Evolutionary conservation across 2,888 invertebrate genomes (phyloP).

Genomic region (Argyra leucocephala): DNA sequence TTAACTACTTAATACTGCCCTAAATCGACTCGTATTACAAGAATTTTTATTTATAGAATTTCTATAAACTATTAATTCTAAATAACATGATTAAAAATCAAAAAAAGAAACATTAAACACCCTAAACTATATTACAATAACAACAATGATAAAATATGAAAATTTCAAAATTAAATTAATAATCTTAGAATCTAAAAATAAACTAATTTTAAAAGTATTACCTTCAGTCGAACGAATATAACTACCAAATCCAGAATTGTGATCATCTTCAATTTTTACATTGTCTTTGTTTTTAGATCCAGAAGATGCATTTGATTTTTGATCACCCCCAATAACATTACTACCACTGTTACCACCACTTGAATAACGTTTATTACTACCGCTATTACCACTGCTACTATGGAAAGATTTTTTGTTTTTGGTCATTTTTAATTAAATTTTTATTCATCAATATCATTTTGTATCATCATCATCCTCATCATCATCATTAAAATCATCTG

Average conservation of each 20-base stretch:
- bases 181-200: too few relatives aligned
- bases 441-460: background rate
- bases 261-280: slow-evolving; percentile 32
- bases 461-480: background rate
- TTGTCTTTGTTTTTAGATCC: slow-evolving; percentile 24
- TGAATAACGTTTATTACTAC: background rate
- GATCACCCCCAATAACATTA: too few relatives aligned
- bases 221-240: slow-evolving; percentile 41
- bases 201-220: too few relatives aligned
- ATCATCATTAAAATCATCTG: background rate
- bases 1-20: too few relatives aligned
- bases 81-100: too few relatives aligned
- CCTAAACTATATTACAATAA: too few relatives aligned
- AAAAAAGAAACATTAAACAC: too few relatives aligned
- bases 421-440: slow-evolving; percentile 10
- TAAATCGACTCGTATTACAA: too few relatives aligned
- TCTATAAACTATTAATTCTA: too few relatives aligned
- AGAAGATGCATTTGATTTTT: background rate
- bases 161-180: too few relatives aligned
- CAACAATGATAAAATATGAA: too few relatives aligned
- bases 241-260: slow-evolving; percentile 42
- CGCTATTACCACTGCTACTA: background rate
- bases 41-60: too few relatives aligned
- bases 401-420: background rate
- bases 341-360: background rate